These are phyloP conservation scores for Tetropium fuscum DNA, from an alignment of 2,888 invertebrate genomes.

Conservation along the genomic window DNA sequence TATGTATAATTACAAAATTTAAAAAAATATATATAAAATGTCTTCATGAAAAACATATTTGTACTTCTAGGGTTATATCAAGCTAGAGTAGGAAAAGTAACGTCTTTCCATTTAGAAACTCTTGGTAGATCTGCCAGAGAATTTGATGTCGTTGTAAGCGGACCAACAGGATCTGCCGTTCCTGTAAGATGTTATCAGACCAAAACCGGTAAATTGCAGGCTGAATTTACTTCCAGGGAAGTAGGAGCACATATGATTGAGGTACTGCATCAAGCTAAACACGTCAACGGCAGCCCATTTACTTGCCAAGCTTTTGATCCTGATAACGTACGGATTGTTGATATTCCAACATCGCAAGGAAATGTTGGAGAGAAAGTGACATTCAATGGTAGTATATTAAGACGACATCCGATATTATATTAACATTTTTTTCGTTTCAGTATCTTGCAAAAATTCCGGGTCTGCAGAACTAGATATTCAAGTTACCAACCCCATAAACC, in stretches of 20 bases:
- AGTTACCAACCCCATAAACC: conserved; percentile 88
- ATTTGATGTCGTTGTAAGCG: conserved; percentile 88
- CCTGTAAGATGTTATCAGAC: conserved; percentile 89
- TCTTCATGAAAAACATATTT: too few species aligned
- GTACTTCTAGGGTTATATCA: conserved; percentile 82
- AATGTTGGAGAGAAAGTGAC: conserved; percentile 86
- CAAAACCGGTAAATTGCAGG: conserved; percentile 93
- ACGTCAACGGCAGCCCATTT: conserved; percentile 93
- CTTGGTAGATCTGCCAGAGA: conserved; percentile 86
- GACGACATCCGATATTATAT: not conserved
- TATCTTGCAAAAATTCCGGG: conserved; percentile 85
- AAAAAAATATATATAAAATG: too few species aligned
- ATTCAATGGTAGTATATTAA: conserved; percentile 74
- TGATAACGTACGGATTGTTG: conserved; percentile 82
- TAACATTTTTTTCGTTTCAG: conserved; percentile 70
- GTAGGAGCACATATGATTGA: conserved; percentile 79
- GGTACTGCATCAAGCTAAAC: conserved; percentile 90
- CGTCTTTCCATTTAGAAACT: conserved; percentile 91
- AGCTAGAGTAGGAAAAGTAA: conserved; percentile 83
- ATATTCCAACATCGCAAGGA: conserved; percentile 80
- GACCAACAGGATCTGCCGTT: conserved; percentile 64
- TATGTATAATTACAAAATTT: too few species aligned
- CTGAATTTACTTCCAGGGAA: conserved; percentile 90
- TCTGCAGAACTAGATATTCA: conserved; percentile 88
- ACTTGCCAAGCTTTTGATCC: conserved; percentile 93